phyloP scores from a whole-genome alignment of 2,888 invertebrate genomes.

The Julus scandinavius region DNA sequence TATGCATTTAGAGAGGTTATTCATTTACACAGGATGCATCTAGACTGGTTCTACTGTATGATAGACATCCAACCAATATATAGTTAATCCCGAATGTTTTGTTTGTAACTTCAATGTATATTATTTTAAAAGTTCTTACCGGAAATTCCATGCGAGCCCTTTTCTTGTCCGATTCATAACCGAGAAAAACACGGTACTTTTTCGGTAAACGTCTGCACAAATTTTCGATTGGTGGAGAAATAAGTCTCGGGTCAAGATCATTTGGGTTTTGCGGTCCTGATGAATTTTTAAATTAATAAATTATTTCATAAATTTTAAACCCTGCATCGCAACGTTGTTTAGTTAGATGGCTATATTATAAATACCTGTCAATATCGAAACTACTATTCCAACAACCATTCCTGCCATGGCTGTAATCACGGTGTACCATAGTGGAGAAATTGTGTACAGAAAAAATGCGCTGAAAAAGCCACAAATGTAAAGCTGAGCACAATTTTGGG shows the following conservation, averaged over 20 bases:
- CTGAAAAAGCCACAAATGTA: constrained; percentile 29
- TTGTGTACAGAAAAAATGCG: constrained; percentile 49
- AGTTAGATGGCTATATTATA: no score
- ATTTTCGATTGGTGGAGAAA: constrained; percentile 48
- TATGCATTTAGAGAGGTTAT: no score
- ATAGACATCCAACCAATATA: no score
- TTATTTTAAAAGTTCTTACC: not conserved
- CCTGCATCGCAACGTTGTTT: not conserved
- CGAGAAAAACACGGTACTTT: constrained; percentile 36
- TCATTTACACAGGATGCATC: no score
- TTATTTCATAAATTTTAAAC: not conserved
- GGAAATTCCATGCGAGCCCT: not conserved
- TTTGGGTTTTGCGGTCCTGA: constrained; percentile 42
- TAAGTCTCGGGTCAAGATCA: constrained; percentile 40
- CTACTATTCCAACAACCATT: constrained; percentile 30
- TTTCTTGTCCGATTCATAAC: constrained; percentile 47
- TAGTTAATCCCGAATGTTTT: no score
- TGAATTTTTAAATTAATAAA: not conserved
- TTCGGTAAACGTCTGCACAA: constrained; percentile 9
- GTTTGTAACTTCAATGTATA: not conserved
- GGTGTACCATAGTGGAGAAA: constrained; percentile 52
- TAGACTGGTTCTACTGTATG: no score
- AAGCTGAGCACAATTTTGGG: no score
- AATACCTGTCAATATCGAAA: constrained; percentile 44
- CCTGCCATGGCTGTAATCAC: constrained; percentile 44